These are phyloP conservation scores for Goniozus legneri DNA, from an alignment of 1,140 invertebrate species.

Conservation along the genomic window DNA sequence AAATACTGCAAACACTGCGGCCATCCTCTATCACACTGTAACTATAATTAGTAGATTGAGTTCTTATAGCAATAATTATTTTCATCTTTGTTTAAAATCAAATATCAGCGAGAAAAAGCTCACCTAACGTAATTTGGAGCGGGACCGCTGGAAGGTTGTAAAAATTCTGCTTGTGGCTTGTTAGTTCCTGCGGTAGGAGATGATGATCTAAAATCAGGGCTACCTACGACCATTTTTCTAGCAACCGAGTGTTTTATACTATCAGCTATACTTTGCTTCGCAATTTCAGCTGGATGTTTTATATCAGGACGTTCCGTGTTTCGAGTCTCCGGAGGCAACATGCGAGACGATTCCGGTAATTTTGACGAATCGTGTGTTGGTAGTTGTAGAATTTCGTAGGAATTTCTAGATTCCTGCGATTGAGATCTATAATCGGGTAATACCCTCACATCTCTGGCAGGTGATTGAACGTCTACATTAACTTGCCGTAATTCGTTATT, in stretches of 20 bases:
- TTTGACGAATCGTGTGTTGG: constrained; percentile 20
- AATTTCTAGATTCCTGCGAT: constrained; percentile 18
- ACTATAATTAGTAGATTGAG: constrained; percentile 24
- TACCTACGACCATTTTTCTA: constrained; percentile 46
- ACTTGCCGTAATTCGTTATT: constrained; percentile 18
- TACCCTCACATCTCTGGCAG: constrained; percentile 26
- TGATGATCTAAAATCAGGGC: constrained; percentile 36
- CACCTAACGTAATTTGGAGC: constrained; percentile 52
- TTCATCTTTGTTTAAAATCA: background rate
- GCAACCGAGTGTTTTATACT: constrained; percentile 38
- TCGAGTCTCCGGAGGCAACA: constrained; percentile 19
- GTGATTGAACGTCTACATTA: constrained; percentile 21
- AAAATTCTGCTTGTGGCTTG: constrained; percentile 52
- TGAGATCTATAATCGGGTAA: constrained; percentile 23
- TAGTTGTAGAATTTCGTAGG: constrained; percentile 22
- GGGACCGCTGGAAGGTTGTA: constrained; percentile 47
- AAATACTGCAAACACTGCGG: constrained; percentile 80
- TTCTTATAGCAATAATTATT: constrained; percentile 11
- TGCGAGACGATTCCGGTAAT: constrained; percentile 16
- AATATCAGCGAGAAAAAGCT: constrained; percentile 12
- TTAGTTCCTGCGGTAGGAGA: constrained; percentile 28
- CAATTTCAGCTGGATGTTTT: constrained; percentile 19
- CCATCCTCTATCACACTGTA: constrained; percentile 68
- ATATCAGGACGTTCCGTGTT: constrained; percentile 21
- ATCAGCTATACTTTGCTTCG: constrained; percentile 26